Evolutionary conservation across 1,140 invertebrate genomes (phyloP).

Genomic region (Pristionchus pacificus): DNA sequence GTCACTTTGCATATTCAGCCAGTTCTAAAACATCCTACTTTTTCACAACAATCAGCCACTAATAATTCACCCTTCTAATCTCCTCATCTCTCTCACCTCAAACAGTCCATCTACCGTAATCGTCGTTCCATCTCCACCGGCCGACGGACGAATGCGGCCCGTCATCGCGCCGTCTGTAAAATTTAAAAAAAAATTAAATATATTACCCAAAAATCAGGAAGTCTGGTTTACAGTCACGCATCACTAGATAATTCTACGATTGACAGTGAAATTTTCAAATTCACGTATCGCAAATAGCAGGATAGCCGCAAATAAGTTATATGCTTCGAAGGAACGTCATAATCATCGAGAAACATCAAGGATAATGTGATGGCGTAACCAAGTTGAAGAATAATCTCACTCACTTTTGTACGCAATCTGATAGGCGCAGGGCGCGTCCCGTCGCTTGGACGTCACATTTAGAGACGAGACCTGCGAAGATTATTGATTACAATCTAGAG

Average conservation of each 20-base stretch:
- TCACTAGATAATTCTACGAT: neutral
- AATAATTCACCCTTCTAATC: slow-evolving; percentile 24
- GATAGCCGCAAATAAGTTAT: neutral
- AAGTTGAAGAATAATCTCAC: neutral
- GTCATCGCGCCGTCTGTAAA: slow-evolving; percentile 40
- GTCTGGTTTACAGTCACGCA: neutral
- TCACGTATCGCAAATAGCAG: neutral
- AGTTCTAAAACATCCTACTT: neutral
- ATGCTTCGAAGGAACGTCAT: neutral
- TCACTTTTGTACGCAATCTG: slow-evolving; percentile 26
- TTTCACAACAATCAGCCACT: neutral
- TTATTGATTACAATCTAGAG: slow-evolving; percentile 30
- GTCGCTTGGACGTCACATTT: slow-evolving; percentile 11
- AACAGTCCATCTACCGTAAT: slow-evolving; percentile 47
- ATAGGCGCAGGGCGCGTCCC: slow-evolving; percentile 33
- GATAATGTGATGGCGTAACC: neutral
- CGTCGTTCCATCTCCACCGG: slow-evolving; percentile 42
- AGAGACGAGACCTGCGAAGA: neutral
- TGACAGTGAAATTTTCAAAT: neutral
- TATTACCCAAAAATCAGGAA: neutral
- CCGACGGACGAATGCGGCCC: slow-evolving; percentile 23
- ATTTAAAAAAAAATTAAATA: neutral
- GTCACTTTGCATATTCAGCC: no score
- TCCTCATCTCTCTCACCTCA: slow-evolving; percentile 33
- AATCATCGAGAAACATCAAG: neutral